Percentiles rank a stretch among this genome's conserved stretches.
phyloP scores from a whole-genome alignment of 2,888 invertebrate species.

The Meganola albula region DNA sequence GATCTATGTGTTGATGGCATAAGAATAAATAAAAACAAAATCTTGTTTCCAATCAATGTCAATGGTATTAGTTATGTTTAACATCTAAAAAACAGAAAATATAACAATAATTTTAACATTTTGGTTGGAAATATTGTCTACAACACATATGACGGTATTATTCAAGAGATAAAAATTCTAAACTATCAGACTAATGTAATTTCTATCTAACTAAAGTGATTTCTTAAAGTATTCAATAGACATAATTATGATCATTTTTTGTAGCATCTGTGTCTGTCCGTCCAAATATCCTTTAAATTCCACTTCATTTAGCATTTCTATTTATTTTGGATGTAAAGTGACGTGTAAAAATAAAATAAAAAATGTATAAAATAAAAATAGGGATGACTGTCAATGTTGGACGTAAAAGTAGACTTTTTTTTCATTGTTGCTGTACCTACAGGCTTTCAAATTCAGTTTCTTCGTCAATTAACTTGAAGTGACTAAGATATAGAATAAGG shows the following conservation, averaged over 20 bases:
- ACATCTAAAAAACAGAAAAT: not conserved
- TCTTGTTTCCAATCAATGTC: not conserved
- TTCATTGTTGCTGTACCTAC: slow-evolving; percentile 61
- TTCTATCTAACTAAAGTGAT: too few relatives aligned
- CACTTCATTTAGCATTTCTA: slow-evolving; percentile 26
- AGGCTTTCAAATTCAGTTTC: slow-evolving; percentile 51
- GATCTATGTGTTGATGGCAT: slow-evolving; percentile 15
- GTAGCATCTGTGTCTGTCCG: slow-evolving; percentile 69
- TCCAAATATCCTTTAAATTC: slow-evolving; percentile 51
- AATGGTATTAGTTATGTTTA: not conserved
- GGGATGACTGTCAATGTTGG: slow-evolving; percentile 57
- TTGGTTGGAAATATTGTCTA: slow-evolving; percentile 10
- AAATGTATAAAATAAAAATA: slow-evolving; percentile 62
- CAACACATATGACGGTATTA: slow-evolving; percentile 11
- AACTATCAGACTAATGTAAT: too few relatives aligned
- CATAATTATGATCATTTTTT: slow-evolving; percentile 36
- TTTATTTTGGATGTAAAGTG: slow-evolving; percentile 46
- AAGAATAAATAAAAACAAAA: not conserved
- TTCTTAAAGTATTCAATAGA: too few relatives aligned
- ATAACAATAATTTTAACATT: not conserved
- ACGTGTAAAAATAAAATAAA: slow-evolving; percentile 52
- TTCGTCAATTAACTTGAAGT: slow-evolving; percentile 56
- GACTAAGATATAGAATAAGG: slow-evolving; percentile 38
- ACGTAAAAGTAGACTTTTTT: slow-evolving; percentile 42
- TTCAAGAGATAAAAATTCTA: slow-evolving; percentile 17